Evolutionary conservation across 1,140 invertebrate species (phyloP).

Genomic region (Drosophila miranda): DNA sequence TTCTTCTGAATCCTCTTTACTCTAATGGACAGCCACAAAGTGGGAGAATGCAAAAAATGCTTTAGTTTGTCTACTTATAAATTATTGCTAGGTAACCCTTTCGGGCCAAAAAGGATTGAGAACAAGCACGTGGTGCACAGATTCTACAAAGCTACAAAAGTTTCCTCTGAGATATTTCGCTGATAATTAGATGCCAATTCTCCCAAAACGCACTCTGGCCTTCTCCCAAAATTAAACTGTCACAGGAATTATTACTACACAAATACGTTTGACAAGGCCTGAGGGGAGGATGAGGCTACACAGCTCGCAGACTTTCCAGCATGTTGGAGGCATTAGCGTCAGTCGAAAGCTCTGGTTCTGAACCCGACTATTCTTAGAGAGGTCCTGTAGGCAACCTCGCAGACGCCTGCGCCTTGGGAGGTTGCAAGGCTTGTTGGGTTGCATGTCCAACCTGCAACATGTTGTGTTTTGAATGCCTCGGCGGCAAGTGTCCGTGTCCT

Average conservation of each 20-base stretch:
- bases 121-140: neutral
- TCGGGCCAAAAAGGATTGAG: constrained; percentile 1
- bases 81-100: constrained; percentile 2
- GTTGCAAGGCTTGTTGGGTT: constrained; percentile 58
- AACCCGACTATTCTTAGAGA: constrained; percentile 18
- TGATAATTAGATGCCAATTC: constrained; percentile 45
- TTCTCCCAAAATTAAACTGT: constrained; percentile 51
- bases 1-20: neutral
- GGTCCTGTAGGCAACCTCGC: neutral
- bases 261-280: constrained; percentile 16
- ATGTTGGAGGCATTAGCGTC: constrained; percentile 16
- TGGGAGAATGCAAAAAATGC: neutral
- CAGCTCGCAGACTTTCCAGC: constrained; percentile 12
- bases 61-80: neutral
- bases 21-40: neutral
- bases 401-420: constrained; percentile 33
- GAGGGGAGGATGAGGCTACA: constrained; percentile 5
- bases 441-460: constrained; percentile 58
- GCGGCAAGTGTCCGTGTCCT: constrained; percentile 36
- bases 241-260: constrained; percentile 34
- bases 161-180: neutral
- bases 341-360: constrained; percentile 52
- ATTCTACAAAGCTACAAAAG: neutral
- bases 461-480: constrained; percentile 75
- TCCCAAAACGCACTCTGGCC: constrained; percentile 7